Base-by-base conservation (phyloP, 1,140 invertebrate genomes). In the Nixonia krombeini region DNA sequence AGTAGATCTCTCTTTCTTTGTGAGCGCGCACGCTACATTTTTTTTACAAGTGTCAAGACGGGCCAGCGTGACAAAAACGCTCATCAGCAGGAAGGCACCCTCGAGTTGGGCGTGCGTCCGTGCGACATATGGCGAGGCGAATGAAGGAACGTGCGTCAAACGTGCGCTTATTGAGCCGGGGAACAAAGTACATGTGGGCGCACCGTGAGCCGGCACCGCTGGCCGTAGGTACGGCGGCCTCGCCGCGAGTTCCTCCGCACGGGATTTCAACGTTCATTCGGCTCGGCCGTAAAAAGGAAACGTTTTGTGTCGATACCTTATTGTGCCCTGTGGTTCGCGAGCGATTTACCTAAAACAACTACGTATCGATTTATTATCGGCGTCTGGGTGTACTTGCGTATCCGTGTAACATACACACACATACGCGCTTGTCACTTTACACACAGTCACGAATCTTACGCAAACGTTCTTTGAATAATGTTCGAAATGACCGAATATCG, bases 61-160 rank as follows among this genome's bases (percentile, higher is more conserved):
- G 47, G 18, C 52, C 26, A 38, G 15, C 35, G 53, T 35, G 50
- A 58, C 53, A 66, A 66, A 66, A 66, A 58, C 40, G 35, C 37
- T 58, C 62, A 66, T 58, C 53, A 49, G 53, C 42, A 38, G 31
- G n/a, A 38, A 49, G 49, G 53, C 47, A 58, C 51, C 50, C 62
- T 38, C 40, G 42, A 58, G 47, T 16, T 35, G 55, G 38, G 41
- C 49, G 52, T 66, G 49, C 38, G 50, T 49, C 29, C 37, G 40
- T 49, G 42, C 53, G 49, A 66, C 53, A 58, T 58, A 55, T 55
- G 62, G 62, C 53, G 53, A 58, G 31, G 62, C 49, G 49, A 53
- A 56, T 55, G 52, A 46, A 65, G 49, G 50, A 66, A 66, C 55
- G 62, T 64, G 61, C 61, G 42, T 49, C 13, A 47, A 59, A 4